Percentiles rank a stretch among this genome's conserved stretches.
phyloP scores from a whole-genome alignment of 2,888 invertebrate species.

The Noctuana brunneofusca region DNA sequence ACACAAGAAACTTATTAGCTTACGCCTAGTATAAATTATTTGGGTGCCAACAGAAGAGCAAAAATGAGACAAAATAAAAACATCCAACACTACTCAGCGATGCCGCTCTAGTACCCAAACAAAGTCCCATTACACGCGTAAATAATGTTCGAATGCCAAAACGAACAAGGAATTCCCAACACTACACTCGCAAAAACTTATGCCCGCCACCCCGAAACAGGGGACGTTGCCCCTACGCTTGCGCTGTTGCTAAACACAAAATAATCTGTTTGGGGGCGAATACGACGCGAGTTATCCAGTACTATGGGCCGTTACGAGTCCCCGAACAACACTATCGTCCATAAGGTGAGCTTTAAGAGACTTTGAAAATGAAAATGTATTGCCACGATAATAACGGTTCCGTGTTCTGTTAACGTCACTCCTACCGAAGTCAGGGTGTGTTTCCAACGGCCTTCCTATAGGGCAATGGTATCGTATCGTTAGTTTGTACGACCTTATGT shows the following conservation, averaged over 20 bases:
- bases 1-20: too few species aligned
- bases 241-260: constrained; percentile 19
- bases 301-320: constrained; percentile 27
- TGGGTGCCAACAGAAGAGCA: background rate
- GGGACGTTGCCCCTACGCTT: constrained; percentile 16
- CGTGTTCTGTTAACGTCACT: constrained; percentile 28
- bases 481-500: constrained; percentile 34
- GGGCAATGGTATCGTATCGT: constrained; percentile 33
- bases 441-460: constrained; percentile 24
- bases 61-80: background rate
- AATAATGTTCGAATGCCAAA: constrained; percentile 19
- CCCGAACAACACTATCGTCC: constrained; percentile 30
- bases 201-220: constrained; percentile 2
- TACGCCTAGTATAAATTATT: too few species aligned
- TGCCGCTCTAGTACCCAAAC: background rate
- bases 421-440: constrained; percentile 26
- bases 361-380: constrained; percentile 38
- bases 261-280: constrained; percentile 26
- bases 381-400: constrained; percentile 33
- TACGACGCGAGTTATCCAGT: constrained; percentile 29
- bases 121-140: constrained; percentile 24
- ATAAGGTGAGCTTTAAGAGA: constrained; percentile 36
- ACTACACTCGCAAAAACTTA: constrained; percentile 8
- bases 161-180: constrained; percentile 12
- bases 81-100: background rate